Base-by-base conservation (phyloP, 2,797 vertebrate species). In the Setipinna tenuifilis region DNA sequence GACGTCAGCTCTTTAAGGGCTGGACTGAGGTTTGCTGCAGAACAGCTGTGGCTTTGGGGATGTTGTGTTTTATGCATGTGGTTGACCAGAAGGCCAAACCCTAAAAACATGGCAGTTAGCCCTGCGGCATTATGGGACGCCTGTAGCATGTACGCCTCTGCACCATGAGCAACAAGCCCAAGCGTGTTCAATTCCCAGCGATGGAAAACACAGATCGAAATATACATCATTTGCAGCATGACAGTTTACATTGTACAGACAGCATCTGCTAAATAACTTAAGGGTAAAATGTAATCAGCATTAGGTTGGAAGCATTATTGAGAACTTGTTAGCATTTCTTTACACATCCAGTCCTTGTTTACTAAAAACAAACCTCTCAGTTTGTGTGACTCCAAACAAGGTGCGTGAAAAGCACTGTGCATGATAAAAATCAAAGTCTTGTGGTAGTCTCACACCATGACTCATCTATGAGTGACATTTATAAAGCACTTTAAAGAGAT, bases 41-140 rank as follows among this genome's bases (percentile, higher is more conserved):
- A 17, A 6, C 68, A 6, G 68, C 68, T 75, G 68, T 93, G 94
- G 92, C 91, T 88, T 85, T 90, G 16, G 68, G 28, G 28, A 75
- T 31, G 68, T 75, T 41, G 68, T 75, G 31, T 19, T 75, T 75
- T 75, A 35, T 75, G 68, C 16, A 6, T 75, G 68, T 35, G 68
- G 68, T 75, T 35, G 68, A 75, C 68, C 68, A 35, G 14, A 35
- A 16, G 68, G 68, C 28, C 68, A 35, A 41, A 75, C 68, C 16
- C 31, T 75, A 12, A 35, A 75, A 75, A 75, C 68, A 75, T 75
- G 68, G 68, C 68, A 75, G 28, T 75, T 35, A 7, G 68, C 28
- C 68, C 68, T 75, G 31, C 19, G 16, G 68, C 68, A 35, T 75
- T 75, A 11, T 75, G 68, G 68, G 68, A 35, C 31, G 11, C 28